These are phyloP conservation scores for Harlomillsia oculata DNA, from an alignment of 1,140 invertebrate genomes.

Conservation along the genomic window DNA sequence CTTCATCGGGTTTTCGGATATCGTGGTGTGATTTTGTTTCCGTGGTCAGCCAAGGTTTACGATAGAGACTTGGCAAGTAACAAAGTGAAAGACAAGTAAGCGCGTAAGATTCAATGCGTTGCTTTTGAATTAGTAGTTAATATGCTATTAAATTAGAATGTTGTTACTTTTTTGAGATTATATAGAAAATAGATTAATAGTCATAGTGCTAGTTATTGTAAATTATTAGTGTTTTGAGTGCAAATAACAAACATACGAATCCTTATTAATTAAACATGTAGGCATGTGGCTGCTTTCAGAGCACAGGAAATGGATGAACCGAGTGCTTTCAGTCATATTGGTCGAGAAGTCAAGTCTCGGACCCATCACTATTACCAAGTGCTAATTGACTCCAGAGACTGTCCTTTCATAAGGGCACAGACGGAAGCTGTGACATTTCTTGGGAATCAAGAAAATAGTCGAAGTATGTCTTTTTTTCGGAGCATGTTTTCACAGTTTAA, in stretches of 20 bases:
- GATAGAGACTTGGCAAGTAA: conserved; percentile 70
- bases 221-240: no score
- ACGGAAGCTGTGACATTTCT: conserved; percentile 96
- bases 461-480: conserved; percentile 45
- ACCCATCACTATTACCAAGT: conserved; percentile 95
- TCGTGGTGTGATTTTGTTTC: conserved; percentile 86
- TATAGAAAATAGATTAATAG: no score
- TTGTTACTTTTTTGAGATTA: neutral
- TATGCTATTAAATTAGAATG: neutral
- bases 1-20: conserved; percentile 92
- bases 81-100: conserved; percentile 43
- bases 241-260: no score
- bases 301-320: conserved; percentile 37
- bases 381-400: conserved; percentile 89
- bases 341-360: conserved; percentile 77
- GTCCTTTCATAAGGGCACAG: conserved; percentile 89
- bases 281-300: no score
- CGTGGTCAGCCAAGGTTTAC: conserved; percentile 87
- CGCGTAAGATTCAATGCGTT: neutral
- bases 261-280: no score
- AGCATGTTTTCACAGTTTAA: neutral
- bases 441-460: conserved; percentile 86
- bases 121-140: neutral
- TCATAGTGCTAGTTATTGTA: no score
- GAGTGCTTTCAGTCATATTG: conserved; percentile 49